Evolutionary conservation across 2,113 vertebrate genomes (phyloP).

Genomic region (Oriolus oriolus): DNA sequence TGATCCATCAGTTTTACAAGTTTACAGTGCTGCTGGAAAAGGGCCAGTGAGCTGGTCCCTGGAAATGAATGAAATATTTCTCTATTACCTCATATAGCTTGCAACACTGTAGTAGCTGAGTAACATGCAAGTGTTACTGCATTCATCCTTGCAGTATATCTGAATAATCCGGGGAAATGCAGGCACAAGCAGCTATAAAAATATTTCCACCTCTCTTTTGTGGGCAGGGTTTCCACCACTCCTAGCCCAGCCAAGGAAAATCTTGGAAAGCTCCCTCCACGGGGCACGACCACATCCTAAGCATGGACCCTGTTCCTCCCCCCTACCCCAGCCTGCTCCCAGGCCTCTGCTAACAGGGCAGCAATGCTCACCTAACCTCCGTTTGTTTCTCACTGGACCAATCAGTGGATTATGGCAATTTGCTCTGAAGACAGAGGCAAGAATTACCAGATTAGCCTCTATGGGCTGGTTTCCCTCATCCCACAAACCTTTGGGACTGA

Average conservation of each 20-base stretch:
- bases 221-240: background rate
- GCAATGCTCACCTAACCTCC: background rate
- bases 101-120: background rate
- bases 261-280: rapidly evolving
- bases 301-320: background rate
- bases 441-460: background rate
- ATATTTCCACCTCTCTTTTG: background rate
- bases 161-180: background rate
- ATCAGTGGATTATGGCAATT: background rate
- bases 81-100: slow-evolving; percentile 34
- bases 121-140: background rate
- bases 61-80: slow-evolving; percentile 47
- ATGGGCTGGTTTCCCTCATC: background rate
- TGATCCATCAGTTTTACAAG: slow-evolving; percentile 36
- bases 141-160: background rate
- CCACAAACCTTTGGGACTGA: background rate
- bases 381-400: background rate
- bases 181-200: background rate
- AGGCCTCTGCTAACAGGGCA: background rate
- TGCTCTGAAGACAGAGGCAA: background rate
- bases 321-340: background rate
- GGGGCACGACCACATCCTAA: background rate
- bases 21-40: slow-evolving; percentile 20
- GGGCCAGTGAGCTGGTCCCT: background rate
- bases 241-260: background rate